phyloP scores from a whole-genome alignment of 2,113 vertebrate species.

The Octodon degus region DNA sequence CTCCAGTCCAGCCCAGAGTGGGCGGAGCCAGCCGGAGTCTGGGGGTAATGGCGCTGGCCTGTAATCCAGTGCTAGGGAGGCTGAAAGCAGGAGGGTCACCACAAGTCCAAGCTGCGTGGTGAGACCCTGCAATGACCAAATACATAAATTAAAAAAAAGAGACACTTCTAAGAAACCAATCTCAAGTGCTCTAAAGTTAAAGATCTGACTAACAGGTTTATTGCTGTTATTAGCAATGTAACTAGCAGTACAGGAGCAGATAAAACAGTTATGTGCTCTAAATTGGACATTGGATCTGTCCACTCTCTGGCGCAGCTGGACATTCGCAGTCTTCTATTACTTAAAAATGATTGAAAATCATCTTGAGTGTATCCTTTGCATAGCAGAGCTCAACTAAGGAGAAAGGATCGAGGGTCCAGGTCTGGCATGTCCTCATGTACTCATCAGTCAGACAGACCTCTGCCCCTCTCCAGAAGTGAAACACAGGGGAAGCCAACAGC shows the following conservation, averaged over 20 bases:
- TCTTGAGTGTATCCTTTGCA: not conserved
- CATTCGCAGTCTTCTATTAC: not conserved
- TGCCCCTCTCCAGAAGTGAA: not conserved
- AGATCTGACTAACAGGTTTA: conserved; percentile 62
- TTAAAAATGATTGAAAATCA: not conserved
- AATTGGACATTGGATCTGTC: not conserved
- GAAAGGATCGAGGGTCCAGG: not conserved
- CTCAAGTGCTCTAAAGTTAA: conserved; percentile 23
- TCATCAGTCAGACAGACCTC: not conserved
- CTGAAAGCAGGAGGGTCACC: no score
- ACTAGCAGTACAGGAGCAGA: conserved; percentile 9
- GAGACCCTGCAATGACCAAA: no score
- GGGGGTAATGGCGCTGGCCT: no score
- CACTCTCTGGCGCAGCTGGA: not conserved
- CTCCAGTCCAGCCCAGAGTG: no score
- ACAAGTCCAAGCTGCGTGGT: no score
- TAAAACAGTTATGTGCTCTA: conserved; percentile 18
- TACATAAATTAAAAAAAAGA: no score
- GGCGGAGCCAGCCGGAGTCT: no score
- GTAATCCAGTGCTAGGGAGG: no score
- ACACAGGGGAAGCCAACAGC: not conserved
- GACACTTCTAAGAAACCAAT: conserved; percentile 2
- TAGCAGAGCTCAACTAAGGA: not conserved
- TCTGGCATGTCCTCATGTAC: not conserved
- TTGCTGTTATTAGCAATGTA: not conserved